Conservation (phyloP, 2,113 vertebrate genomes). For the Callochromis pleurospilus region DNA sequence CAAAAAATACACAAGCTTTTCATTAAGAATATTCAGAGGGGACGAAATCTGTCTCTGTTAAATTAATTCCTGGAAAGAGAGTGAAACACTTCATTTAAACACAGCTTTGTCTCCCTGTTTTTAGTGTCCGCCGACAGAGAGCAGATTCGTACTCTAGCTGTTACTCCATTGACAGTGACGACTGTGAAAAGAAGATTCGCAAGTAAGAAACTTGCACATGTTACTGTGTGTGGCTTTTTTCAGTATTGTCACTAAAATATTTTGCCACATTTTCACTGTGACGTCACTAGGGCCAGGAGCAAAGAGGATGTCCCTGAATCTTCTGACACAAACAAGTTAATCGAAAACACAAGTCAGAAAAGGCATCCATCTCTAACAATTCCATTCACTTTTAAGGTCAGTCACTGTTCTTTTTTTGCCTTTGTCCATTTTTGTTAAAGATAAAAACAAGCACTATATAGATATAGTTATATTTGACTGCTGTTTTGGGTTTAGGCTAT, state of each 20-base stretch:
- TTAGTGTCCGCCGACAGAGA: conserved; percentile 38
- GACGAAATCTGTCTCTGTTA: neutral
- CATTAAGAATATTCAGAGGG: neutral
- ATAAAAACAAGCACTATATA: neutral
- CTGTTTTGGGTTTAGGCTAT: conserved; percentile 49
- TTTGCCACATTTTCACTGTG: neutral
- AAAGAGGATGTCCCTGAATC: neutral
- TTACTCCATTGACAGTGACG: conserved; percentile 59
- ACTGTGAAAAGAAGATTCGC: conserved; percentile 43
- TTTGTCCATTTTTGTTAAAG: neutral
- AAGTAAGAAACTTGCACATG: conserved; percentile 32
- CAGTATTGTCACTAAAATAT: neutral
- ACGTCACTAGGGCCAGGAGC: neutral
- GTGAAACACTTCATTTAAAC: neutral
- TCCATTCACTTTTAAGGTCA: conserved; percentile 59
- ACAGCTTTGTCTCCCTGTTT: neutral
- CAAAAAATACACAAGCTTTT: neutral
- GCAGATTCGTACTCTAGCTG: conserved; percentile 52
- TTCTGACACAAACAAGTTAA: conserved; percentile 12
- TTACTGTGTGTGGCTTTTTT: neutral
- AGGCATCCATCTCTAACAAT: conserved; percentile 62
- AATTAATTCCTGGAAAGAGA: neutral
- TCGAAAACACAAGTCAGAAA: neutral
- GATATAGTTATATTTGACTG: neutral
- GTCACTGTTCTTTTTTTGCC: neutral